These are phyloP conservation scores for Trachelus stipa DNA, from an alignment of 2,888 invertebrate genomes.

Conservation along the genomic window DNA sequence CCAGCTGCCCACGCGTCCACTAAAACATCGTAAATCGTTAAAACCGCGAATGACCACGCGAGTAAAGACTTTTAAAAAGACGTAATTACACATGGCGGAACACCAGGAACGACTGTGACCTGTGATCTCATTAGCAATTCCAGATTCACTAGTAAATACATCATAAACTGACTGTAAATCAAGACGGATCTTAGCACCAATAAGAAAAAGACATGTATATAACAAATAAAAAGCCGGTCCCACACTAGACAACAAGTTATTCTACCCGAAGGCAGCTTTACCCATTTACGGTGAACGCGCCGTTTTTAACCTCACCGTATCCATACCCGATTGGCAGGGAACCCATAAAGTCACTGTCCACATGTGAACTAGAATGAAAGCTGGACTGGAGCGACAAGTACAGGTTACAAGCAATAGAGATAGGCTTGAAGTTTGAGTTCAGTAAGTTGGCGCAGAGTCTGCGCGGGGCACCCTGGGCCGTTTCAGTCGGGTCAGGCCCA, in stretches of 20 bases:
- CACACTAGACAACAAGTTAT: not conserved
- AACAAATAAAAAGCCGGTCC: not conserved
- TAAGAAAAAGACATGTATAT: not conserved
- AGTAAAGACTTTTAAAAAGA: not conserved
- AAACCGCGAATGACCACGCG: not conserved
- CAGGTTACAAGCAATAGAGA: slow-evolving; percentile 1
- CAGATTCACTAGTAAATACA: not conserved
- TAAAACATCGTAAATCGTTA: not conserved
- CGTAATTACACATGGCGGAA: not conserved
- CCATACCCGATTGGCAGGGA: not conserved
- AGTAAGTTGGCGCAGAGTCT: slow-evolving; percentile 37
- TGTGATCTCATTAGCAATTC: not conserved
- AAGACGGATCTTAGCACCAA: not conserved
- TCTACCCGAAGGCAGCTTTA: not conserved
- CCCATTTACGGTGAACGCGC: not conserved
- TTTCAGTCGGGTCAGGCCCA: slow-evolving; percentile 36
- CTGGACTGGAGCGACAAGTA: not conserved
- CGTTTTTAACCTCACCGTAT: not conserved
- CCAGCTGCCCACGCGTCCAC: not conserved
- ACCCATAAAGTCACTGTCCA: not conserved
- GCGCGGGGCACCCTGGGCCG: slow-evolving; percentile 36
- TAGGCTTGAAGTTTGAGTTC: not conserved
- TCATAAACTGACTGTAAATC: not conserved
- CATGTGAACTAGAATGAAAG: not conserved
- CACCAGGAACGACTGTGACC: not conserved